phyloP scores from a whole-genome alignment of 2,888 invertebrate genomes.

The Schizaphis graminum region DNA sequence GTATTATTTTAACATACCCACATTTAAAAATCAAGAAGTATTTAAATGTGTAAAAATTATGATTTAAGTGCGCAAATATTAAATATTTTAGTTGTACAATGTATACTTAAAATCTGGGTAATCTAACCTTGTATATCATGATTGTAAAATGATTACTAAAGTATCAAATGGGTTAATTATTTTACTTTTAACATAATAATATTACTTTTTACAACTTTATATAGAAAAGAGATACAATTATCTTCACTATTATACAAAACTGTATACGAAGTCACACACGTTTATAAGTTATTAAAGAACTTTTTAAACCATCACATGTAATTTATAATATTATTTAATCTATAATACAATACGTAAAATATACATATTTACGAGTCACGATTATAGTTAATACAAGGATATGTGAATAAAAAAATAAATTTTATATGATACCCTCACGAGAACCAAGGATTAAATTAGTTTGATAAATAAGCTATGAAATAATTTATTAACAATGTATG shows the following conservation, averaged over 20 bases:
- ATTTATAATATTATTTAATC: background rate
- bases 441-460: background rate
- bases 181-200: background rate
- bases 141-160: background rate
- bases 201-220: background rate
- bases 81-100: background rate
- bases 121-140: background rate
- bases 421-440: background rate
- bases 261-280: background rate
- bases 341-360: background rate
- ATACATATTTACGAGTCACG: background rate
- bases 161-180: background rate
- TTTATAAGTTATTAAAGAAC: background rate
- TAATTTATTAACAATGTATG: background rate
- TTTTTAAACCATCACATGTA: background rate
- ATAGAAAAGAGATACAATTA: background rate
- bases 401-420: background rate
- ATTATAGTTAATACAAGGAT: background rate
- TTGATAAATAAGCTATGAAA: background rate
- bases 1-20: background rate
- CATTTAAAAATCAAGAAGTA: background rate
- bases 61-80: background rate
- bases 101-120: too few relatives aligned
- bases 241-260: background rate
- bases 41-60: background rate